Evolutionary conservation across 1,140 invertebrate species (phyloP), one percentile per base, ranked within the genome.

Genomic region (Homarus americanus): DNA sequence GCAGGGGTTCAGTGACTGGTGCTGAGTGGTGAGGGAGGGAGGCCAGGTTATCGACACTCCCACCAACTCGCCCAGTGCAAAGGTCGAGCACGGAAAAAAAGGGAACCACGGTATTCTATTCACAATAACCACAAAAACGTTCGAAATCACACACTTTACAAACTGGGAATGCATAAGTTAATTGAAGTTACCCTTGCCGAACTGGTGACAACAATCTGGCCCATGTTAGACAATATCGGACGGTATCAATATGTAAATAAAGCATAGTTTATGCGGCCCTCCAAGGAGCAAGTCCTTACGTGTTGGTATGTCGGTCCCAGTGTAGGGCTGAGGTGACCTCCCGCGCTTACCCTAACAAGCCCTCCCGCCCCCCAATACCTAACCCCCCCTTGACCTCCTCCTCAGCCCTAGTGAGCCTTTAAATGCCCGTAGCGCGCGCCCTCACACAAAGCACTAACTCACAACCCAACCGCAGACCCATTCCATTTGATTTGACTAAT

Each of bases 401-500:
- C 32, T 40, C 32, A 7, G 32, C 17, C 49, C 79, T 58, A n/a
- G 40, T 32, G 40, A 69, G 82, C 40, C 53, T 80, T 80, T 58
- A 80, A 80, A 83, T 83, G 36, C 24, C 28, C 34, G 49, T 44
- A 12, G 17, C 84, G 72, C 69, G 69, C 82, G 84, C 84, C 84
- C 83, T 34, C 73, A 87, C 44, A 53, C 72, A 58, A 87, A 87
- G 84, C 36, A 75, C 41, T 49, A 75, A 78, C 84, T 36, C 84
- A 12, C 53, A 58, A 20, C 53, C 44, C 53, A n/a, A 58, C 53
- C 17, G 53, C 10, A 58, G 10, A 58, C 53, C 10, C 53, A 49
- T 49, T 49, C 44, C 44, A 2, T 58, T 20, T 58, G 53, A 58
- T 58, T 58, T 58, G 53, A 20, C 17, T 58, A 58, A 58, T 58